Conservation (phyloP, 2,888 invertebrate genomes). For the Notocelia uddmanniana region DNA sequence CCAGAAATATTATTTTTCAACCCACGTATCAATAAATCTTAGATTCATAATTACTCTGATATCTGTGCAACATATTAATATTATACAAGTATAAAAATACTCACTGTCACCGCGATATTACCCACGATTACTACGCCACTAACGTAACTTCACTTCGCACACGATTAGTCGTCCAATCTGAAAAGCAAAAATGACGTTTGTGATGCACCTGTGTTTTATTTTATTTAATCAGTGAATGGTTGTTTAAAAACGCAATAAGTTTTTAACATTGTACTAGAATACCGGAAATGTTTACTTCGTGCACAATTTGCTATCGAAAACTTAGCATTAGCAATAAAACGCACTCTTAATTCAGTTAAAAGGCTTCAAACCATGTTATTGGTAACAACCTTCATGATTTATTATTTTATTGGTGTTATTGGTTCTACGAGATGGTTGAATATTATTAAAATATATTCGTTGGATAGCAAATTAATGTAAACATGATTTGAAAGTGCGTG, state of each 20-base stretch:
- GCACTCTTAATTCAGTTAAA: slow-evolving; percentile 66
- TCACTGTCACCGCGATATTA: not conserved
- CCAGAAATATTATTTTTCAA: not conserved
- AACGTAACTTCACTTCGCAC: slow-evolving; percentile 26
- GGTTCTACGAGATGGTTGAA: slow-evolving; percentile 27
- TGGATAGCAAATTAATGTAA: slow-evolving; percentile 4
- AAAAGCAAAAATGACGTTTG: slow-evolving; percentile 45
- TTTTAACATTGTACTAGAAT: slow-evolving; percentile 30
- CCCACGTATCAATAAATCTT: too few species aligned
- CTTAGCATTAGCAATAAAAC: slow-evolving; percentile 60
- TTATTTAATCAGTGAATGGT: slow-evolving; percentile 45
- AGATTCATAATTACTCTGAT: too few species aligned
- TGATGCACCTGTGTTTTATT: slow-evolving; percentile 46
- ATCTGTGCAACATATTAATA: too few species aligned
- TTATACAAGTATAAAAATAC: not conserved
- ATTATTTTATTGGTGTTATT: slow-evolving; percentile 49
- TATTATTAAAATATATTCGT: slow-evolving; percentile 34
- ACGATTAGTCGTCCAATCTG: slow-evolving; percentile 44
- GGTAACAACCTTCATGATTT: slow-evolving; percentile 49
- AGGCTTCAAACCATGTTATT: slow-evolving; percentile 66
- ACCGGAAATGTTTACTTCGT: slow-evolving; percentile 48
- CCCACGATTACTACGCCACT: not conserved
- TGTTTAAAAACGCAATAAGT: slow-evolving; percentile 45
- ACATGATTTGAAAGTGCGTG: slow-evolving; percentile 6
- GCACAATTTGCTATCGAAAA: slow-evolving; percentile 53